phyloP scores from a whole-genome alignment of 2,113 vertebrate genomes.

The Siphamia tubifer region DNA sequence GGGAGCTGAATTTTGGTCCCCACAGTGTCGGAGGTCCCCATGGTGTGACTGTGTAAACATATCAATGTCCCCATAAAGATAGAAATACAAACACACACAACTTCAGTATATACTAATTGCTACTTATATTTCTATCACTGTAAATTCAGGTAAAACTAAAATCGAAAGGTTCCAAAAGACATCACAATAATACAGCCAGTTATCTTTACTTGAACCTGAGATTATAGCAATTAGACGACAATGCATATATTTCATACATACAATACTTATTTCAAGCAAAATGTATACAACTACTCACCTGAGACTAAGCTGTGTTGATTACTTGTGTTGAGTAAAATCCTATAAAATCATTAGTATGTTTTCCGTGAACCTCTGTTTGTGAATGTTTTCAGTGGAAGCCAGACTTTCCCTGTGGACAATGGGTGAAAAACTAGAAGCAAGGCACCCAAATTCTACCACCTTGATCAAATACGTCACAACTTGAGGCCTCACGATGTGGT shows the following conservation, averaged over 20 bases:
- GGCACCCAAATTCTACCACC: neutral
- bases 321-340: neutral
- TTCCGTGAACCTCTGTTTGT: neutral
- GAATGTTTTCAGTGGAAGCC: neutral
- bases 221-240: neutral
- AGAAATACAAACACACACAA: no score
- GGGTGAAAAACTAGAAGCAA: conserved; percentile 34
- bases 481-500: conserved; percentile 54
- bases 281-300: conserved; percentile 38
- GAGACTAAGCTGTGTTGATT: neutral
- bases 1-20: no score
- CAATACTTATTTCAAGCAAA: neutral
- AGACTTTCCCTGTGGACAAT: conserved; percentile 12
- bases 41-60: no score
- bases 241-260: no score
- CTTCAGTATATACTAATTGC: no score
- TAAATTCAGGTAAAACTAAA: no score
- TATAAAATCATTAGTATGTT: neutral
- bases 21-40: no score
- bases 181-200: no score
- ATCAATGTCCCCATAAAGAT: no score
- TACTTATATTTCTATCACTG: no score
- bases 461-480: conserved; percentile 53
- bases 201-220: no score
- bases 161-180: no score